Evolutionary conservation across 2,113 vertebrate genomes (phyloP).

Genomic region (Campylorhamphus procurvoides): DNA sequence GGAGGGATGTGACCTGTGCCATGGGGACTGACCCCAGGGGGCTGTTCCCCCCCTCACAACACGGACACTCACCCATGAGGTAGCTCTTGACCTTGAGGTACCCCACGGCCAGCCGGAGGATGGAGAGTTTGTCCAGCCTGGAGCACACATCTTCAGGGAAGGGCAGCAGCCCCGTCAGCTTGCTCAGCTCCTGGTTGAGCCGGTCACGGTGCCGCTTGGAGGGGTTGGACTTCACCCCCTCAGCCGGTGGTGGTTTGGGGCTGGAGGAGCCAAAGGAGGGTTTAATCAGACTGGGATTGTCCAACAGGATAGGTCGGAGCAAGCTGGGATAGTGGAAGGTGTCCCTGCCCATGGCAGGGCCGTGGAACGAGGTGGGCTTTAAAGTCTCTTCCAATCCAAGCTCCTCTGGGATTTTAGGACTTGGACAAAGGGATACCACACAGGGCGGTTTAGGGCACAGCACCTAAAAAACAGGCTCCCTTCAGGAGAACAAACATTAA

Average conservation of each 20-base stretch:
- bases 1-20: accelerated
- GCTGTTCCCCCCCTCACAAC: accelerated
- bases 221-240: constrained; percentile 82
- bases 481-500: neutral
- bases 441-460: neutral
- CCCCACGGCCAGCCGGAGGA: constrained; percentile 82
- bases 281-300: neutral
- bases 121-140: constrained; percentile 83
- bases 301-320: neutral
- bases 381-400: neutral
- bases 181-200: constrained; percentile 83
- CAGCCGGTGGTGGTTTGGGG: constrained; percentile 28
- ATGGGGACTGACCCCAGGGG: neutral
- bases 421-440: neutral
- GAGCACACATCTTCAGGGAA: constrained; percentile 79
- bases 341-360: neutral
- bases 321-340: neutral
- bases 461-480: neutral
- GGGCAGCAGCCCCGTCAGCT: constrained; percentile 81
- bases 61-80: constrained; percentile 72
- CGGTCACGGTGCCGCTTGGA: constrained; percentile 84
- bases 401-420: neutral
- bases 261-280: neutral
- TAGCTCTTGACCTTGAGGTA: constrained; percentile 87
- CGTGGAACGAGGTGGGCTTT: neutral